Evolutionary conservation across 2,888 invertebrate species (phyloP), one percentile per base, ranked within the genome.

Genomic region (Tridacna crocea): DNA sequence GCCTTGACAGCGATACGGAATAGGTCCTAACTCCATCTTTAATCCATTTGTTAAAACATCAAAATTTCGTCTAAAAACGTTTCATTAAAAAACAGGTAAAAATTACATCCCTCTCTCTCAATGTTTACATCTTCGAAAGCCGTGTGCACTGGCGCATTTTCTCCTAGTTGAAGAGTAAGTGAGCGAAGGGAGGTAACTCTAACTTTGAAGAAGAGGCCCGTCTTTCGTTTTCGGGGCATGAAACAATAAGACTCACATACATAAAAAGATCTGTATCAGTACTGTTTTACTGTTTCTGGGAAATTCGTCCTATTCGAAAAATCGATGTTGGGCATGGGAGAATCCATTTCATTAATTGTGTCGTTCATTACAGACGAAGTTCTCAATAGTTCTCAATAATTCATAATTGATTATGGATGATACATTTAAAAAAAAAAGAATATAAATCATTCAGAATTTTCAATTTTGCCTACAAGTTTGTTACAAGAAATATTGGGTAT

Each of bases 131-230:
- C 61, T n/a, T 61, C 61, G 10, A 61, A 24, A 24, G 22, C 24
- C 61, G 61, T 61, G 61, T 22, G 1, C 36, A 68, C 68, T 68
- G 68, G 68, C 68, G 68, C 68, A 47, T 19, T 68, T 68, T 68
- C 68, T 68, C 47, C 68, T 47, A n/a, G 6, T n/a, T 17, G 47
- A 46, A 68, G 68, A 68, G 68, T 68, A 17, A 24, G 0, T 36
- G 12, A 17, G 13, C 65, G 11, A 68, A 68, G 68, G 68, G 68
- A 47, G 0, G 22, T 0, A 68, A 68, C 68, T 68, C 46, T 68
- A 4, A 22, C 22, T n/a, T 61, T 61, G 4, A n/a, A 3, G 22
- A 61, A n/a, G 61, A 61, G 61, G 61, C 61, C 61, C 61, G 61
- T 3, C 61, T 61, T 61, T 61, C 61, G 22, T 22, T 61, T 22